These are phyloP conservation scores for Girardia tigrina DNA, from an alignment of 2,888 invertebrate species.

Conservation along the genomic window DNA sequence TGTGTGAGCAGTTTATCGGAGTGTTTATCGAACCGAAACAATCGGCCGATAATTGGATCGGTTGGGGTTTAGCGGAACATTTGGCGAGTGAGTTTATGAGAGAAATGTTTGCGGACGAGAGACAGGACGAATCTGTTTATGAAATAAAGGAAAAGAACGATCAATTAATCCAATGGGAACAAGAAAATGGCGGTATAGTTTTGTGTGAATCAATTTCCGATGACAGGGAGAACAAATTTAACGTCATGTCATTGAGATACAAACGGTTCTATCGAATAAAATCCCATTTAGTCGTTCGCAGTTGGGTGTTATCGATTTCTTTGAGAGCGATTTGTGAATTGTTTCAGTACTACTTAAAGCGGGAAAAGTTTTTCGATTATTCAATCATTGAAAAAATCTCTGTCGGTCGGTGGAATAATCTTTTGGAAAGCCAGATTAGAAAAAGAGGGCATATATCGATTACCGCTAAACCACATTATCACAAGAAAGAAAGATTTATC, in stretches of 20 bases:
- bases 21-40: background rate
- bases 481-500: background rate
- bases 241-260: background rate
- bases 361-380: background rate
- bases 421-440: background rate
- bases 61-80: conserved; percentile 3
- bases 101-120: background rate
- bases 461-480: background rate
- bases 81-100: background rate
- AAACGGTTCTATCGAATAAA: background rate
- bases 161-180: background rate
- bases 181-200: background rate
- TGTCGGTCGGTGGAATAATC: background rate
- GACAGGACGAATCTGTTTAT: background rate
- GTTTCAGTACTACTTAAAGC: background rate
- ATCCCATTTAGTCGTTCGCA: background rate
- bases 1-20: background rate
- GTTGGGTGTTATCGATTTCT: background rate
- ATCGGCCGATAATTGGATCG: background rate
- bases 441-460: background rate
- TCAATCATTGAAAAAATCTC: background rate
- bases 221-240: too few relatives aligned
- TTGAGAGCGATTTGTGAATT: background rate
- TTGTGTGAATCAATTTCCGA: background rate
- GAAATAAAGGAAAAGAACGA: background rate